Evolutionary conservation across 2,113 vertebrate species (phyloP), one percentile per base, ranked within the genome.

Genomic region (Ochotona curzoniae): DNA sequence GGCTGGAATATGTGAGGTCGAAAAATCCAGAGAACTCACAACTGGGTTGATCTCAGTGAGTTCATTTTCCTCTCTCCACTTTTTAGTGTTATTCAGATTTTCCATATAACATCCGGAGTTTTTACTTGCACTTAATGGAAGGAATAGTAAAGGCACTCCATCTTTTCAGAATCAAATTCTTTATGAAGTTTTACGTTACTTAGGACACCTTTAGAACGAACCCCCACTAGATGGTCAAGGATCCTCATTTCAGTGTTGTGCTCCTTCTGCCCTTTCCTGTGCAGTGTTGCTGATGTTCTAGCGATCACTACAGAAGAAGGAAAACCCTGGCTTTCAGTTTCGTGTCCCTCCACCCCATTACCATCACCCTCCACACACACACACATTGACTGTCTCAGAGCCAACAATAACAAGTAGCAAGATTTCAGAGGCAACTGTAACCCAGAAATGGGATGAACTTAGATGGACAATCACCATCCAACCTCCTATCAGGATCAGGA

Each of bases 51-150:
- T 66, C 26, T 49, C 64, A n/a, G 44, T 35, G 20, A 3, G 30
- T 51, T 67, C 1, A 44, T 12, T 64, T 84, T 30, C 51, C 35
- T 57, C 38, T 91, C 54, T 63, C 74, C 9, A 67, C 35, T 32
- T 94, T 69, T 67, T n/a, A 82, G 61, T 71, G 8, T 90, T 69
- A 35, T 15, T 5, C 92, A 87, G 89, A 12, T 74, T 81, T 88
- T 47, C 76, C 87, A 32, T 32, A 11, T 64, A 81, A 82, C 83
- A 61, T 51, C 8, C 69, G 85, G 15, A 83, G 23, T 44, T 78
- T 90, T 88, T 85, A 67, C 13, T 57, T 85, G 32, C 6, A 57
- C 32, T 54, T 89, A 76, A 12, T 74, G 44, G 64, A 93, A 86
- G 61, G 47, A 95, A 83, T 47, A 64, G 32, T 26, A 66, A 82